These are phyloP conservation scores for Aptenodytes forsteri DNA, from an alignment of 2,113 vertebrate species.

Conservation along the genomic window DNA sequence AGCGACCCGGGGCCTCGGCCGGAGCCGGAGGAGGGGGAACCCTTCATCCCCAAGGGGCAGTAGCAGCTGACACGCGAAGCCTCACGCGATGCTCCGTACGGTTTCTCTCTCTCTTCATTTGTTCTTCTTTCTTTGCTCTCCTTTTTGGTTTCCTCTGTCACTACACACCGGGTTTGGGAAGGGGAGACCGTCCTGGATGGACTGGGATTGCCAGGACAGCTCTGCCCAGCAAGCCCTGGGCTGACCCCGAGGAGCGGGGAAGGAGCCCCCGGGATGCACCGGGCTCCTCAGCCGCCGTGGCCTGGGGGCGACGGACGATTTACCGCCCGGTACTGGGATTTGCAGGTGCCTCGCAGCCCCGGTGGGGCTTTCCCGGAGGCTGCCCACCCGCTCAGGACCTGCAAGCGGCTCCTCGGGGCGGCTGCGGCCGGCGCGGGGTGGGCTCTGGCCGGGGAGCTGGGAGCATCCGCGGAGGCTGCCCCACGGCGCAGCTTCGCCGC, in stretches of 20 bases:
- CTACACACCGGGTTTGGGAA: background rate
- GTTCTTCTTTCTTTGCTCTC: background rate
- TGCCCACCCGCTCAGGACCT: conserved; percentile 2
- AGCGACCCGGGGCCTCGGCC: conserved; percentile 92
- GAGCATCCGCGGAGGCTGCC: background rate
- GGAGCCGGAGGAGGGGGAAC: conserved; percentile 87
- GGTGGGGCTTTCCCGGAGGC: background rate
- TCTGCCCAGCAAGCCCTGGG: background rate
- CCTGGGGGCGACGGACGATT: background rate
- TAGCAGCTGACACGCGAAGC: background rate
- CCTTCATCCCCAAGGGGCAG: conserved; percentile 85
- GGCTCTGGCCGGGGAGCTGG: background rate
- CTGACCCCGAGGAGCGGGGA: background rate
- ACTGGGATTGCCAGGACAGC: background rate
- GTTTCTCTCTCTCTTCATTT: conserved; percentile 11
- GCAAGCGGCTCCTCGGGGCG: background rate
- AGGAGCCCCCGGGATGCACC: background rate
- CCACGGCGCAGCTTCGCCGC: background rate
- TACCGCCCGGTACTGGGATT: background rate
- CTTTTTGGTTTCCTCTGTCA: conserved; percentile 20
- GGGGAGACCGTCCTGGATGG: background rate
- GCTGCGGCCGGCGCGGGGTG: fast-evolving
- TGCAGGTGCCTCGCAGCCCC: background rate
- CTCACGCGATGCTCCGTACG: background rate
- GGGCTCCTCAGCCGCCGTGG: background rate